Evolutionary conservation across 2,797 vertebrate genomes (phyloP), one percentile per base, ranked within the genome.

Genomic region (Falco novaeseelandiae): DNA sequence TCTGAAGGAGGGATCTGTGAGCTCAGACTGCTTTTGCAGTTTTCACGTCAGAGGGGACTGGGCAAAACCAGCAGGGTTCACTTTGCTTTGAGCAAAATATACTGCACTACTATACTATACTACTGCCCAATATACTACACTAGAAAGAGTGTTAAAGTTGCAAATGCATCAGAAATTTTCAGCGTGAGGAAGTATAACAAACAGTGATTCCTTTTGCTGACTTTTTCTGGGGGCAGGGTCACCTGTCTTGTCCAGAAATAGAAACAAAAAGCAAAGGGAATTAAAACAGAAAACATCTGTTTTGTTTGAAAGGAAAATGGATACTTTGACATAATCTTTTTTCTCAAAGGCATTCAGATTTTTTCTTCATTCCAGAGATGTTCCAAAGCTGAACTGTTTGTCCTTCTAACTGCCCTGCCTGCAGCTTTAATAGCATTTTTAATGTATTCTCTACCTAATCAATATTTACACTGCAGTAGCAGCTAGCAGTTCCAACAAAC

Each of bases 401-500:
- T 93, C 87, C 81, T 96, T 94, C 83, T 87, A 38, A 29, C 77
- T 82, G 34, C 55, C 66, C 66, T 70, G 92, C 65, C 58, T 82
- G 49, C 21, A 5, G 7, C 42, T 89, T 79, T 90, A 86, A 86
- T 77, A 81, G 49, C 2, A 2, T 78, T 88, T 89, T 91, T 78
- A 94, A 81, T 83, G 70, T 69, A 82, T 93, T 94, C 42, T 92
- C 62, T 69, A 69, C 58, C 65, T 92, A 96, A 96, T 93, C 94
- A 94, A 87, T 96, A 93, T 91, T 96, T 95, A 87, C 54, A 86
- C 90, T 96, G 88, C 72, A 91, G 85, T 90, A 88, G 69, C 57
- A 83, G 42, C 69, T 74, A 81, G 52, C 49, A 96, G 65, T 36
- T 94, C 54, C 57, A 91, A 57, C 52, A 86, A 69, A 73, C 27